Base-by-base conservation (phyloP, 1,140 invertebrate genomes). In the Colletes gigas region DNA sequence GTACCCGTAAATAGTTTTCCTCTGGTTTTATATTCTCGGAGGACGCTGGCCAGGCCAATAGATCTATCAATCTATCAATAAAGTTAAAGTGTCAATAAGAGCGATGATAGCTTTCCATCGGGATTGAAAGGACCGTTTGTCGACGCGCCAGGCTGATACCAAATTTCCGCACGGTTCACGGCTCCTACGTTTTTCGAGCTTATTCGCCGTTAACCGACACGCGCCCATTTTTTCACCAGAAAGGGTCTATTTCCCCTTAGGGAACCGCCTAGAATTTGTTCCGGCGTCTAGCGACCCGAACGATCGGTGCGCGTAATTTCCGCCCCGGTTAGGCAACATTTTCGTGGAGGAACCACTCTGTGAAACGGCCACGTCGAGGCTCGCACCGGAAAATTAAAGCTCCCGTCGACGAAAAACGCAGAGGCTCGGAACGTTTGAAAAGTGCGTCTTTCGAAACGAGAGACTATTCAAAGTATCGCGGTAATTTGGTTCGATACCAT, bases 361-460 rank as follows among this genome's bases (percentile, higher is more conserved):
- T 59, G 52, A n/a, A n/a, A n/a, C n/a, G n/a, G n/a, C n/a, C n/a
- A n/a, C n/a, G n/a, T n/a, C n/a, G n/a, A 41, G 54, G 73, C 66
- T 77, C 4, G 63, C 67, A 78, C 87, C 87, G 81, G 79, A 87
- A 88, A 88, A 88, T 86, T 86, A 85, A 83, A 87, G 84, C 77
- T 69, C 66, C 77, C 68, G 54, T 3, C 70, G 59, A 6, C 62
- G 15, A 82, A 77, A 77, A 47, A 72, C 59, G 76, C 67, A 17
- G 8, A 2, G 12, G 39, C 21, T 44, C 62, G 19, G 54, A 54
- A 65, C 21, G 4, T 54, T 72, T 19, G 5, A 52, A 65, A 65
- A 6, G 17, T 8, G 47, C 14, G 47, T 69, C 66, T 21, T 81
- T 70, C 19, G 55, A 68, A n/a, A 19, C 44, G 1, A 1, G 5